Conservation (phyloP, 2,113 vertebrate genomes). For the Ginglymostoma cirratum region DNA sequence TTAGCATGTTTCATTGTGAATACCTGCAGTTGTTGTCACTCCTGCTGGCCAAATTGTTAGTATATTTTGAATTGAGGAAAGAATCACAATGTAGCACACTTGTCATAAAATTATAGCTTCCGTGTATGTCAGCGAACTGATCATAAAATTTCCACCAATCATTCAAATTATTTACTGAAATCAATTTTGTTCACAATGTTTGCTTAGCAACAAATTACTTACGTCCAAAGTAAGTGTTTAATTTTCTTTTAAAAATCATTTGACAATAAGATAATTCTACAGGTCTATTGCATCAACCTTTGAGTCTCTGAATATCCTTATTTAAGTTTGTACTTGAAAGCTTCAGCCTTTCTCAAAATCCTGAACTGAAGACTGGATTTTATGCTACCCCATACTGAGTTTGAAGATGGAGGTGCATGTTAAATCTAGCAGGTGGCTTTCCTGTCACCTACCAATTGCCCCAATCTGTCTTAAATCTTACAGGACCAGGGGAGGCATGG, state of each 20-base stretch:
- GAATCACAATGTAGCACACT: neutral
- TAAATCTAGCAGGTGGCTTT: neutral
- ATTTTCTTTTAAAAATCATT: neutral
- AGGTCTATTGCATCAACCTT: neutral
- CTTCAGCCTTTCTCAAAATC: neutral
- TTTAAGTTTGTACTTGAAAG: neutral
- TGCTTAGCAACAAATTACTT: neutral
- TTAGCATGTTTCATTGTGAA: neutral
- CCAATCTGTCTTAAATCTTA: neutral
- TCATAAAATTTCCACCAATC: neutral
- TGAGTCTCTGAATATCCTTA: neutral
- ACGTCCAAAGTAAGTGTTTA: neutral
- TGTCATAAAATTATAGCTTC: neutral
- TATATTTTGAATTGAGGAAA: neutral
- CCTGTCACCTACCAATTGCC: no score
- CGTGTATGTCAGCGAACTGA: no score
- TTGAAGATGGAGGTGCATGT: neutral
- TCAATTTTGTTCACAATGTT: neutral
- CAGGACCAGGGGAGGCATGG: neutral
- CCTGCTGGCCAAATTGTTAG: neutral
- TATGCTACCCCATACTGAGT: neutral
- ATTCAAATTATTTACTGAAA: neutral
- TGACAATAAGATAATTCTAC: neutral
- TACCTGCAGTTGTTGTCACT: neutral
- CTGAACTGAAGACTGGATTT: neutral